Evolutionary conservation across 2,797 vertebrate genomes (phyloP).

Genomic region (Falco peregrinus): DNA sequence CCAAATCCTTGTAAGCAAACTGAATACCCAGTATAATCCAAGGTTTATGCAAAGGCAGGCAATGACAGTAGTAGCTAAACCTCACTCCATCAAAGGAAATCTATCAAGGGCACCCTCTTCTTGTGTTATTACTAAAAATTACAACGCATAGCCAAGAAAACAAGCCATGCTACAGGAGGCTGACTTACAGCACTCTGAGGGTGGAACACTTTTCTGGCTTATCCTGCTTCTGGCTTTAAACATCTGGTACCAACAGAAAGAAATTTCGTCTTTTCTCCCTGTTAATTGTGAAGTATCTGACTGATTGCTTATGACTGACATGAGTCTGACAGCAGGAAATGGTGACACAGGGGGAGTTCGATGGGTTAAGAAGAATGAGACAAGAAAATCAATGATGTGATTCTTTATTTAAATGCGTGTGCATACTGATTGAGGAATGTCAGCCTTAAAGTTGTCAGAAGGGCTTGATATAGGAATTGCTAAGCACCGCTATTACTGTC

Average conservation of each 20-base stretch:
- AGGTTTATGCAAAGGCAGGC: background rate
- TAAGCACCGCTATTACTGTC: background rate
- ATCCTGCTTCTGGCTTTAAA: background rate
- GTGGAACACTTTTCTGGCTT: background rate
- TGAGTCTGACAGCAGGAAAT: slow-evolving; percentile 46
- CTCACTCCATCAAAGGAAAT: background rate
- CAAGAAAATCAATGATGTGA: background rate
- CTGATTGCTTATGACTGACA: slow-evolving; percentile 39
- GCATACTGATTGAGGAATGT: background rate
- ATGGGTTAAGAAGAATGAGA: slow-evolving; percentile 12
- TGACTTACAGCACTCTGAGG: background rate
- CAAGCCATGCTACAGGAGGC: background rate
- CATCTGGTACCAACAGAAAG: slow-evolving; percentile 7
- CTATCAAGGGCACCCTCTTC: background rate
- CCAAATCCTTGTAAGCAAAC: background rate
- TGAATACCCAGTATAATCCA: background rate
- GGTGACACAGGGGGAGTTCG: background rate
- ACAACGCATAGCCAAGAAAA: background rate
- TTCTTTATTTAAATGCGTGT: background rate
- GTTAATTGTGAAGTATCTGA: slow-evolving; percentile 28
- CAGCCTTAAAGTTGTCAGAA: background rate
- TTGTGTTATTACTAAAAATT: background rate
- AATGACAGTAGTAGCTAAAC: background rate
- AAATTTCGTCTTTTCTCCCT: background rate
- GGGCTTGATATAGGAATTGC: background rate